These are phyloP conservation scores for Oxyruncus cristatus DNA, from an alignment of 2,113 vertebrate genomes.

Conservation along the genomic window DNA sequence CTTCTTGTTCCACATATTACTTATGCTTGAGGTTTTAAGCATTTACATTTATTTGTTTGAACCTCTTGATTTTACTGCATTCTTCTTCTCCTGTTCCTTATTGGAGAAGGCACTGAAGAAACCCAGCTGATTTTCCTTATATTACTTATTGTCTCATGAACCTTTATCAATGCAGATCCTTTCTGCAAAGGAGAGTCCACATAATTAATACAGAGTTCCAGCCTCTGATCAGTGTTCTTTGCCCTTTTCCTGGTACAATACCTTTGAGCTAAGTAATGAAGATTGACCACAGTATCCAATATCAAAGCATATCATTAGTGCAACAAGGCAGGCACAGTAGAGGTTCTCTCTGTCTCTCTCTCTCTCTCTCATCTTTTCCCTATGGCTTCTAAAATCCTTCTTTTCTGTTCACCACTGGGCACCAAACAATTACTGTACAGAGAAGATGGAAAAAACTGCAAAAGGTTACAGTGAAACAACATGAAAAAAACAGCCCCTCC, in stretches of 20 bases:
- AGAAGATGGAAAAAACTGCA: conserved; percentile 47
- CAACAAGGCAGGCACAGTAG: not conserved
- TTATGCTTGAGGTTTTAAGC: not conserved
- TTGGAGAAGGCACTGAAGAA: not conserved
- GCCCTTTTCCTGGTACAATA: not conserved
- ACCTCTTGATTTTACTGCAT: not conserved
- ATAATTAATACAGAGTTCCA: not conserved
- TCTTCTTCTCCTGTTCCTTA: not conserved
- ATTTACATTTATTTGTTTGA: conserved; percentile 10
- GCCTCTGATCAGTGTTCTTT: not conserved
- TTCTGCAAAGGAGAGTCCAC: not conserved
- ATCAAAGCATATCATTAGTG: conserved; percentile 14
- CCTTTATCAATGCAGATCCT: not conserved
- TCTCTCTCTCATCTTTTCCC: not conserved
- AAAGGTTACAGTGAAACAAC: conserved; percentile 46
- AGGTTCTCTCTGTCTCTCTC: not conserved
- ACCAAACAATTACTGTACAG: conserved; percentile 18
- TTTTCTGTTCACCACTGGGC: not conserved
- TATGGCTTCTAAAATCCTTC: not conserved
- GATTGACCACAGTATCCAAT: conserved; percentile 2
- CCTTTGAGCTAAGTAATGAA: conserved; percentile 2
- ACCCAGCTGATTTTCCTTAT: not conserved
- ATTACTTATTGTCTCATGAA: not conserved
- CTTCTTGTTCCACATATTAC: not conserved
- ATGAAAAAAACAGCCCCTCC: conserved; percentile 44